A percentile compares a stretch with the other conserved stretches of the same genome.
Conservation (phyloP, 2,888 invertebrate genomes). For the Epinotia ramella region DNA sequence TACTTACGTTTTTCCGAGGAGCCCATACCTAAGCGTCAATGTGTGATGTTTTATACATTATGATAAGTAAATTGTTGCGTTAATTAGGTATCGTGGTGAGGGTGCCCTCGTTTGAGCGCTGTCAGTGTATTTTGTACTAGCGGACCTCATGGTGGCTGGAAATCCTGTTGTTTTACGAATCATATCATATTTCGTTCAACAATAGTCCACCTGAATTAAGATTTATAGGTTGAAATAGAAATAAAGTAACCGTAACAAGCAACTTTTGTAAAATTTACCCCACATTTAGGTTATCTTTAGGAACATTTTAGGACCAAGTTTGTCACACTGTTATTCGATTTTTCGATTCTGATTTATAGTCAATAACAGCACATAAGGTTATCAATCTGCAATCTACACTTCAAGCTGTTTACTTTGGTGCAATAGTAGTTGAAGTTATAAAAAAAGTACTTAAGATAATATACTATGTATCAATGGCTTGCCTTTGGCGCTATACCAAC, state of each 20-base stretch:
- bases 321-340: too few relatives aligned
- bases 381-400: too few relatives aligned
- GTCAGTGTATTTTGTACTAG: constrained; percentile 64
- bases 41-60: constrained; percentile 47
- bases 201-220: constrained; percentile 4
- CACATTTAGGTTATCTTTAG: not conserved
- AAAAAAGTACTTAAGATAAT: too few relatives aligned
- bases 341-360: too few relatives aligned
- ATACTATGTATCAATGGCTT: too few relatives aligned
- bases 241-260: not conserved
- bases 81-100: constrained; percentile 52
- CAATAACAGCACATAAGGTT: too few relatives aligned
- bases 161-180: constrained; percentile 50
- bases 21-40: constrained; percentile 40
- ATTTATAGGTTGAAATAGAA: not conserved
- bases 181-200: constrained; percentile 47
- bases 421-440: too few relatives aligned
- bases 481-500: too few relatives aligned
- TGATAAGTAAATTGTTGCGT: constrained; percentile 24
- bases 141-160: constrained; percentile 59
- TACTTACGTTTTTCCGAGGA: not conserved
- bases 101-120: constrained; percentile 73
- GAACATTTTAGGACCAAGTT: too few relatives aligned
- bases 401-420: too few relatives aligned
- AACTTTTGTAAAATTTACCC: too few relatives aligned